A percentile compares a stretch with the other conserved stretches of the same genome.
These are phyloP conservation scores for Chouioia cunea DNA, from an alignment of 2,888 invertebrate species.

Conservation along the genomic window DNA sequence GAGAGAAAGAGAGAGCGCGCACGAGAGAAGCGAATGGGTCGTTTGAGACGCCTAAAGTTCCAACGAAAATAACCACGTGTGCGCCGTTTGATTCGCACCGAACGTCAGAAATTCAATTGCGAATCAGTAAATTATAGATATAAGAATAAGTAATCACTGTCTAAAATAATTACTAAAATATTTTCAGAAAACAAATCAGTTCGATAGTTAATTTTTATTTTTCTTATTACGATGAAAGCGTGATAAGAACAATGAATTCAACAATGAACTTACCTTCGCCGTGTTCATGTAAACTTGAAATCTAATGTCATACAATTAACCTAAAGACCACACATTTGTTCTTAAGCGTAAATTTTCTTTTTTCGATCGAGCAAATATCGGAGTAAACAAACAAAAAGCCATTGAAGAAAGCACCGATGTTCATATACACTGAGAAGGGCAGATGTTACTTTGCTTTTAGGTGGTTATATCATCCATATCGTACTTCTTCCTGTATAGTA, in stretches of 20 bases:
- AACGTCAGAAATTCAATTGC: too few species aligned
- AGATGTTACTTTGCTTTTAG: not conserved
- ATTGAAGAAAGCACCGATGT: not conserved
- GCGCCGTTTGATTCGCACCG: not conserved
- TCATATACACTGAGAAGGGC: not conserved
- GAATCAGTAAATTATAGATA: too few species aligned
- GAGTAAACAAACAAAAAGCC: not conserved
- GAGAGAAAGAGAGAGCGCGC: too few species aligned
- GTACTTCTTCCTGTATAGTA: too few species aligned
- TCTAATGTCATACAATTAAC: not conserved
- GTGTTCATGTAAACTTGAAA: not conserved
- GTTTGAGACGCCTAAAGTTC: conserved; percentile 38
- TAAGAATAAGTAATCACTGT: too few species aligned
- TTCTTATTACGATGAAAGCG: too few species aligned
- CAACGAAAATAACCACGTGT: conserved; percentile 24
- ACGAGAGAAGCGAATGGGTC: conserved; percentile 27
- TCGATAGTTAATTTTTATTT: too few species aligned
- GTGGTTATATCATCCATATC: too few species aligned
- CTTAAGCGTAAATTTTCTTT: not conserved
- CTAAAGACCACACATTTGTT: conserved; percentile 9
- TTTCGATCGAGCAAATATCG: not conserved
- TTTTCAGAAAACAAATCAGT: too few species aligned
- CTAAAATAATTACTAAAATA: too few species aligned
- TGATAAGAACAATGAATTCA: too few species aligned
- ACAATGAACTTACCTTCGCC: too few species aligned